These are phyloP conservation scores for Cryptomyrus ogoouensis DNA, from an alignment of 2,113 vertebrate species.

Conservation along the genomic window DNA sequence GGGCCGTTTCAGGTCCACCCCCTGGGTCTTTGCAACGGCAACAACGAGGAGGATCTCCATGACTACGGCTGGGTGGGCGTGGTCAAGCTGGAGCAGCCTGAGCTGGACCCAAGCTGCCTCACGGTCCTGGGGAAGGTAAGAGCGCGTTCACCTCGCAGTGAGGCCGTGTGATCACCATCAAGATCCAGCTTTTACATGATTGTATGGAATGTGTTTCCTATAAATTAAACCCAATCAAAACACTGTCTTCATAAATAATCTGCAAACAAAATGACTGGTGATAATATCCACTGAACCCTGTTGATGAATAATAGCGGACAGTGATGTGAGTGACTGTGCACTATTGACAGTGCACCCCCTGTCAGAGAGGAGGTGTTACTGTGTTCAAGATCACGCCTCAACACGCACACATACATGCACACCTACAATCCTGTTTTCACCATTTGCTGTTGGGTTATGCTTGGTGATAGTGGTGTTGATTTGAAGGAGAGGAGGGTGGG, in stretches of 20 bases:
- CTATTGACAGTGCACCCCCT: background rate
- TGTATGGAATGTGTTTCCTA: background rate
- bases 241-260: background rate
- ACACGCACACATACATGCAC: background rate
- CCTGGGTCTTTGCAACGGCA: constrained; percentile 91
- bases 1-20: constrained; percentile 84
- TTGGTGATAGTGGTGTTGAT: background rate
- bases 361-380: background rate
- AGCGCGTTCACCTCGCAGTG: background rate
- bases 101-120: constrained; percentile 90
- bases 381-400: background rate
- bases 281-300: background rate
- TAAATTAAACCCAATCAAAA: background rate
- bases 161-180: background rate
- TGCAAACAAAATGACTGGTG: background rate
- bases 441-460: background rate
- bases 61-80: constrained; percentile 98
- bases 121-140: constrained; percentile 95
- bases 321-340: background rate
- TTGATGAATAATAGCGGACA: background rate
- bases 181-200: background rate
- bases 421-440: background rate
- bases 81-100: constrained; percentile 93
- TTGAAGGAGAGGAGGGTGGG: background rate
- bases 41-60: constrained; percentile 92